Percentiles rank a stretch among this genome's conserved stretches.
phyloP scores from a whole-genome alignment of 2,113 vertebrate genomes.

The Euleptes europaea region DNA sequence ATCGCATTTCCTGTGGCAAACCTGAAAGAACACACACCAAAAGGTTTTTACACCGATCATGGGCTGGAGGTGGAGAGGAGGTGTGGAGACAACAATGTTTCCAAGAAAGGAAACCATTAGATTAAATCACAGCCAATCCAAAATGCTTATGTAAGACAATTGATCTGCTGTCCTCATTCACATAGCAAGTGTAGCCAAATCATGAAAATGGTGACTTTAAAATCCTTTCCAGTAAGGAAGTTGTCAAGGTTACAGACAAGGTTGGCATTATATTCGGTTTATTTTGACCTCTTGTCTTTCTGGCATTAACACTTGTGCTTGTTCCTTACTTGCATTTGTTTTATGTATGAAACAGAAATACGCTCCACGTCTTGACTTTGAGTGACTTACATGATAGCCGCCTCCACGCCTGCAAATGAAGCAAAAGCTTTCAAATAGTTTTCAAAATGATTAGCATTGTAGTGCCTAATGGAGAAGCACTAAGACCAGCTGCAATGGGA shows the following conservation, averaged over 20 bases:
- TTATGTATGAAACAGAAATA: not conserved
- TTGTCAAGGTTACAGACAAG: not conserved
- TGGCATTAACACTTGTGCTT: not conserved
- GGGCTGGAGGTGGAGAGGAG: not conserved
- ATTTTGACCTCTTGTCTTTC: constrained; percentile 10
- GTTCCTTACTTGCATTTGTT: not conserved
- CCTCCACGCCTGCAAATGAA: not conserved
- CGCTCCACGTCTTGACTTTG: constrained; percentile 20
- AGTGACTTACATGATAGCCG: not conserved
- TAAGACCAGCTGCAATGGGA: not conserved
- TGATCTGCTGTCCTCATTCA: constrained; percentile 22
- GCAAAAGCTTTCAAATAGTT: constrained; percentile 35
- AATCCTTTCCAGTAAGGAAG: not conserved
- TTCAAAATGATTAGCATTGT: constrained; percentile 33
- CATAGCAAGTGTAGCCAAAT: not conserved
- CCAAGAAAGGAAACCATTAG: not conserved
- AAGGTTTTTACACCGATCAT: not conserved
- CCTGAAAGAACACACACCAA: not conserved
- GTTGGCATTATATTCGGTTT: not conserved
- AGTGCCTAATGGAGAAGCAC: not conserved
- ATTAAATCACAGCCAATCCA: constrained; percentile 1
- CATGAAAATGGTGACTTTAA: not conserved
- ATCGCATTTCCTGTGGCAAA: not conserved
- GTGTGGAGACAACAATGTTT: not conserved
- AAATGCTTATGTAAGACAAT: not conserved